Conservation (phyloP, 2,113 vertebrate species). For the Turdus rufiventris region DNA sequence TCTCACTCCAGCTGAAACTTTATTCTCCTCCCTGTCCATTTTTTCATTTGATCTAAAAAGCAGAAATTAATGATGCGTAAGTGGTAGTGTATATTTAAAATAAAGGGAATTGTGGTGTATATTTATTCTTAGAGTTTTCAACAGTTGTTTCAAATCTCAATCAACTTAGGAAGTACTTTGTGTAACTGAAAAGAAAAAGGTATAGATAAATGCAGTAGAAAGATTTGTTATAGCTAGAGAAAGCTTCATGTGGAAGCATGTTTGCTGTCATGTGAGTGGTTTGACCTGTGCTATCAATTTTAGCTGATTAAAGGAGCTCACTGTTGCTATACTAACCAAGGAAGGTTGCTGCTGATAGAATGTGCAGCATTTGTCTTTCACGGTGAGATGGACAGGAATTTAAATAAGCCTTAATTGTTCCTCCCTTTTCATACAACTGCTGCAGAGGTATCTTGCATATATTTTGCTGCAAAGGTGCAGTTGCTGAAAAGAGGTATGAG, state of each 20-base stretch:
- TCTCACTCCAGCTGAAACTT: background rate
- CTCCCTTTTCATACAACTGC: background rate
- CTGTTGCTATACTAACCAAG: background rate
- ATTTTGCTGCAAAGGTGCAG: background rate
- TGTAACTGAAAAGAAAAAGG: background rate
- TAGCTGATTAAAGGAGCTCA: background rate
- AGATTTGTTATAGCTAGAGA: background rate
- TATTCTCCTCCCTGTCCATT: background rate
- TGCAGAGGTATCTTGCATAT: background rate
- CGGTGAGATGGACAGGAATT: background rate
- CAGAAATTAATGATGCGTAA: background rate
- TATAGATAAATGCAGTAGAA: background rate
- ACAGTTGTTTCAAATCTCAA: background rate
- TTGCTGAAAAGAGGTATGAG: background rate
- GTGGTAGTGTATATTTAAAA: background rate
- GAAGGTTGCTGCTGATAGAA: background rate
- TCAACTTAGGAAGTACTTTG: background rate
- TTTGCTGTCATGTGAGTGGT: background rate
- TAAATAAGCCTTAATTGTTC: background rate
- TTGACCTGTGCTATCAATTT: background rate
- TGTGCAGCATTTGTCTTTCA: background rate
- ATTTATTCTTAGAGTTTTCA: background rate
- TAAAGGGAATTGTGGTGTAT: background rate
- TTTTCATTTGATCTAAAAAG: background rate
- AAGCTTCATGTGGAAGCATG: background rate